phyloP scores from a whole-genome alignment of 30 jellyfish, hydroid and myxozoan species.

The Aurelia aurita complex sp. Pacific region DNA sequence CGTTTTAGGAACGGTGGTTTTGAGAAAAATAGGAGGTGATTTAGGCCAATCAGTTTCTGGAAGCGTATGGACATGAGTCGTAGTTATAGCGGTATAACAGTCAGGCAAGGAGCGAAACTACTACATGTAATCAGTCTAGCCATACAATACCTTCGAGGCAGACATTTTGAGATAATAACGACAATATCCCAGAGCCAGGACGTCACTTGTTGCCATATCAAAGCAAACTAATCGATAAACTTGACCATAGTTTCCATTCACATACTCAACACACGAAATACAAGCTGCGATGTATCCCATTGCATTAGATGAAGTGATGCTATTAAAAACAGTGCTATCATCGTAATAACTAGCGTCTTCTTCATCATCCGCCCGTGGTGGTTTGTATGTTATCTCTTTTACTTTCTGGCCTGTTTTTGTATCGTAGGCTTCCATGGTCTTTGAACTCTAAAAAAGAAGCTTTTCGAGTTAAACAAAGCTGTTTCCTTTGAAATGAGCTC shows the following conservation, averaged over 20 bases:
- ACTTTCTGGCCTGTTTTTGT: slow-evolving; percentile 49
- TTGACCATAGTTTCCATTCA: slow-evolving; percentile 26
- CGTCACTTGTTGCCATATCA: slow-evolving; percentile 38
- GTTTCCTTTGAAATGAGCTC: not conserved
- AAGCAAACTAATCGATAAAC: slow-evolving; percentile 44
- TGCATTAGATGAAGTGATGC: slow-evolving; percentile 9
- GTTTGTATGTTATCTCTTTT: slow-evolving; percentile 6
- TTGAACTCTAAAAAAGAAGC: too few relatives aligned
- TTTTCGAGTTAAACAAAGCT: not conserved
- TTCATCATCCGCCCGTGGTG: not conserved
- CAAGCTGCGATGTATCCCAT: slow-evolving; percentile 45
- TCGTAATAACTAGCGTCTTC: not conserved
- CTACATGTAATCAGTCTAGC: too few relatives aligned
- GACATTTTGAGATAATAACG: slow-evolving; percentile 38
- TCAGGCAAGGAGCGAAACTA: too few relatives aligned
- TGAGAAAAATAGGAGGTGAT: too few relatives aligned
- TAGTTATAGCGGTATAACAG: too few relatives aligned
- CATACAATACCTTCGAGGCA: slow-evolving; percentile 22
- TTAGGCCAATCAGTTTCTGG: too few relatives aligned
- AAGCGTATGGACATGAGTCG: too few relatives aligned
- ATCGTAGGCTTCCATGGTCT: slow-evolving; percentile 11
- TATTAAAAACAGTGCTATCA: not conserved
- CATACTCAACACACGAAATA: slow-evolving; percentile 7
- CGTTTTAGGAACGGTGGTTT: too few relatives aligned
- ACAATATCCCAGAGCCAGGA: slow-evolving; percentile 8